These are phyloP conservation scores for Diacarnus erythraeanus DNA, from an alignment of 37 sponge, comb jelly and placozoan species.

Conservation along the genomic window DNA sequence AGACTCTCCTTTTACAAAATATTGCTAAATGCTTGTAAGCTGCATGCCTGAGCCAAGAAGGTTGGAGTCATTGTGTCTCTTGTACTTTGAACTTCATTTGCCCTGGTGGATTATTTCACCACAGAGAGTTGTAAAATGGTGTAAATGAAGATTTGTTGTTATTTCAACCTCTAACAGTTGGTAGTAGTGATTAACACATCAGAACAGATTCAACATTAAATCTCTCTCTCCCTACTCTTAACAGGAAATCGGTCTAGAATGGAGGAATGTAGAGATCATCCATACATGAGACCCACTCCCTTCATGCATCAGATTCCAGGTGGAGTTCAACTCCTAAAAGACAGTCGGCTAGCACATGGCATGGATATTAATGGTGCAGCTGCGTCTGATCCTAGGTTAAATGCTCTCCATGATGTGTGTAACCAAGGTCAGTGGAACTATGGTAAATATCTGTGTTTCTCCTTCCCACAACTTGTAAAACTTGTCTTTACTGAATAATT, in stretches of 20 bases:
- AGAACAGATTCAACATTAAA: too few relatives aligned
- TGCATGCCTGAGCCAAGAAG: not conserved
- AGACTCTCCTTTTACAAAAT: not conserved
- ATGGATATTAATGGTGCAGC: constrained; percentile 12
- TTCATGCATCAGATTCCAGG: constrained; percentile 44
- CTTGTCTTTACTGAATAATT: not conserved
- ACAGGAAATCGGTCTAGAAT: constrained; percentile 46
- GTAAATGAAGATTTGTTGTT: not conserved
- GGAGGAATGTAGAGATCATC: constrained; percentile 57
- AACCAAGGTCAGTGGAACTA: constrained; percentile 3
- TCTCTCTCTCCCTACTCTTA: too few relatives aligned
- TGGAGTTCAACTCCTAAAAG: constrained; percentile 29
- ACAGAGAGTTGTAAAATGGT: not conserved
- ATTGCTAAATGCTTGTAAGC: not conserved
- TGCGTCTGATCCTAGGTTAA: constrained; percentile 15
- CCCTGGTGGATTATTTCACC: not conserved
- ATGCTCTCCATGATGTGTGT: constrained; percentile 15
- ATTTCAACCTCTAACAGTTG: too few relatives aligned
- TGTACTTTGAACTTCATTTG: not conserved
- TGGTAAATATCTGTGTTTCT: not conserved
- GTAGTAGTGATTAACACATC: too few relatives aligned
- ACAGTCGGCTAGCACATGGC: constrained; percentile 24
- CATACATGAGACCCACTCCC: constrained; percentile 49
- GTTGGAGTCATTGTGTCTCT: not conserved
- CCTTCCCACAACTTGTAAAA: not conserved